Evolutionary conservation across 2,113 vertebrate species (phyloP).

Genomic region (Pica pica): DNA sequence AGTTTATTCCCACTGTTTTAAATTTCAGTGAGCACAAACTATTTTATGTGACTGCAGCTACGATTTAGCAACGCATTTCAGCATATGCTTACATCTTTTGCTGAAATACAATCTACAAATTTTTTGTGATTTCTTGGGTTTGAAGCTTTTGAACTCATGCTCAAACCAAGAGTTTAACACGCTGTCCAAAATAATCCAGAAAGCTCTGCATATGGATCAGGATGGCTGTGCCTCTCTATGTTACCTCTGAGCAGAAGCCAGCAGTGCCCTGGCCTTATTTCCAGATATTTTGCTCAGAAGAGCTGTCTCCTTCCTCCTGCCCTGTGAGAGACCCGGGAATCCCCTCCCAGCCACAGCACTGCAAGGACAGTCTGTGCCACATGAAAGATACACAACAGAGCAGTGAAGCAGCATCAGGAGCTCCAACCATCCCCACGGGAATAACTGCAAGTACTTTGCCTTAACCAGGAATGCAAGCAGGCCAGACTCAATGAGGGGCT

Average conservation of each 20-base stretch:
- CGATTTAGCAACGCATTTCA: not conserved
- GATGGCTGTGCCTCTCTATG: accelerated
- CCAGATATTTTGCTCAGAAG: not conserved
- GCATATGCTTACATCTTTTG: not conserved
- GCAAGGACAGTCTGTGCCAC: not conserved
- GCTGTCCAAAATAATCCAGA: not conserved
- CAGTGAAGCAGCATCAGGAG: not conserved
- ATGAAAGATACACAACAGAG: not conserved
- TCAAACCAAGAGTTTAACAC: not conserved
- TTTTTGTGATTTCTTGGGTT: not conserved
- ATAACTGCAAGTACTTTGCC: not conserved
- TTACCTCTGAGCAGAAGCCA: not conserved
- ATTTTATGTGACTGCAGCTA: not conserved
- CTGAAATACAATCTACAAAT: not conserved
- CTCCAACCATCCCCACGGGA: not conserved
- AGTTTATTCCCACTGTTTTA: not conserved
- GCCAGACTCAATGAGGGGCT: not conserved
- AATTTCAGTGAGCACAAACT: not conserved
- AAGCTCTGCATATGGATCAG: not conserved
- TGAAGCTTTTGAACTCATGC: not conserved
- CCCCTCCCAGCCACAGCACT: not conserved
- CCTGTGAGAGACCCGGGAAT: not conserved
- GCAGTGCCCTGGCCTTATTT: not conserved
- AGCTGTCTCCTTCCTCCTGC: not conserved
- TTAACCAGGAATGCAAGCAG: not conserved